Percentiles rank a stretch among this genome's conserved stretches.
Evolutionary conservation across 1,140 invertebrate genomes (phyloP).

Genomic region (Drosophila novamexicana): DNA sequence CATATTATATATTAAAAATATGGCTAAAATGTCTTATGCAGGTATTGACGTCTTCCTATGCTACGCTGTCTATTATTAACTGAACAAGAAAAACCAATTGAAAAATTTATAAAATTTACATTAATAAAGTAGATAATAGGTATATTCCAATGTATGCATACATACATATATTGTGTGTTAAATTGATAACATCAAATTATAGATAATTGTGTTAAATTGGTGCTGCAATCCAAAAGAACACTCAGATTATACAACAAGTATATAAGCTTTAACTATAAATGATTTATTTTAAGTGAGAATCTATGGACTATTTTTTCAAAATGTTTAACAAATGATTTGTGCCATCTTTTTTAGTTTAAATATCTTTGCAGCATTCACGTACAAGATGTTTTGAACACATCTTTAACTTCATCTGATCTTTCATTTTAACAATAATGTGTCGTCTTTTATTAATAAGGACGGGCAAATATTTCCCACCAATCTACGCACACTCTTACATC

Average conservation of each 20-base stretch:
- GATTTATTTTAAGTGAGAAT: slow-evolving; percentile 53
- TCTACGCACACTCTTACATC: slow-evolving; percentile 21
- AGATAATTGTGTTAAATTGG: slow-evolving; percentile 12
- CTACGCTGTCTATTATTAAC: slow-evolving; percentile 85
- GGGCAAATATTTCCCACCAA: slow-evolving; percentile 47
- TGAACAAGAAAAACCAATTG: slow-evolving; percentile 70
- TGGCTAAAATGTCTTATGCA: slow-evolving; percentile 85
- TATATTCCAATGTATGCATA: slow-evolving; percentile 48
- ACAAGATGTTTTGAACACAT: background rate
- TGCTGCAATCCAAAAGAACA: slow-evolving; percentile 9
- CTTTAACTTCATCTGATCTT: background rate
- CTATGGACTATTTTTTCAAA: slow-evolving; percentile 50
- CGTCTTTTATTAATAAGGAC: slow-evolving; percentile 17
- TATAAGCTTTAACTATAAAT: slow-evolving; percentile 54
- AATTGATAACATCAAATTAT: slow-evolving; percentile 19
- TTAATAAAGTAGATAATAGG: slow-evolving; percentile 43
- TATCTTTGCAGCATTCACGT: background rate
- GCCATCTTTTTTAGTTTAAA: background rate
- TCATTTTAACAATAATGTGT: background rate
- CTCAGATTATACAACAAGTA: slow-evolving; percentile 35
- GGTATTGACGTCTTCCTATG: slow-evolving; percentile 85
- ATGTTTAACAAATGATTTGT: slow-evolving; percentile 12
- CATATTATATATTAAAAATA: slow-evolving; percentile 80
- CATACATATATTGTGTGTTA: slow-evolving; percentile 37
- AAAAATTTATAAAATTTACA: slow-evolving; percentile 73